Conservation (phyloP, 35 echinoderm and acorn worm genomes). For the Heliocidaris tuberculata region DNA sequence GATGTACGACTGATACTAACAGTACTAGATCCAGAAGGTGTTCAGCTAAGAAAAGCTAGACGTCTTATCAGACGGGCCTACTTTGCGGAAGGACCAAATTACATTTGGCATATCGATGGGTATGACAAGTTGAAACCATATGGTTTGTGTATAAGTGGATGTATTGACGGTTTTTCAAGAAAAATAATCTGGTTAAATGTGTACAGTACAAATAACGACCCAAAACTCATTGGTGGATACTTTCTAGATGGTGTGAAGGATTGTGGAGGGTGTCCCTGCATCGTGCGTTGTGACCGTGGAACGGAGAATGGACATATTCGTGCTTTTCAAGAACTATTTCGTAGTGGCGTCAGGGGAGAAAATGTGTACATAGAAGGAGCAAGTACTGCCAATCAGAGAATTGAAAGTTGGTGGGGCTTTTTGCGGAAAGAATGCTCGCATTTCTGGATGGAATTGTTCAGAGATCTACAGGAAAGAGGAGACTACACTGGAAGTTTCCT, state of each 20-base stretch:
- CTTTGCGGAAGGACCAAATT: no score
- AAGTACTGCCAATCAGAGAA: no score
- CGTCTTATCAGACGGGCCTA: no score
- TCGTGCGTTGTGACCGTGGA: no score
- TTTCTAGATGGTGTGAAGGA: constrained; percentile 43
- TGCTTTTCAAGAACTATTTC: no score
- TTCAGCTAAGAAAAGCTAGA: no score
- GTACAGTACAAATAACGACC: constrained; percentile 40
- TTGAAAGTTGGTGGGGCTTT: constrained; percentile 41
- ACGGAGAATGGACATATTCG: no score
- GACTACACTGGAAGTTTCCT: constrained; percentile 48
- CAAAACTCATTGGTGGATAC: constrained; percentile 31
- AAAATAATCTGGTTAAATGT: constrained; percentile 60
- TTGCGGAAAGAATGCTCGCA: constrained; percentile 36
- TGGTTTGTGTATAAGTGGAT: constrained; percentile 50
- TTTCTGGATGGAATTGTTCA: constrained; percentile 51
- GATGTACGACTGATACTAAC: no score
- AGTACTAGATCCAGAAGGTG: no score
- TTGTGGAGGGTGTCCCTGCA: constrained; percentile 12
- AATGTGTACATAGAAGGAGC: no score
- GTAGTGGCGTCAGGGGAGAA: no score
- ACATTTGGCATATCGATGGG: no score
- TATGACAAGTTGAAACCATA: constrained; percentile 32
- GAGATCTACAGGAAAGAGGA: constrained; percentile 24
- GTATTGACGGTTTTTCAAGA: constrained; percentile 53